A percentile compares a stretch with the other conserved stretches of the same genome.
These are phyloP conservation scores for Hozukius guyotensis DNA, from an alignment of 2,797 vertebrate species.

Conservation along the genomic window DNA sequence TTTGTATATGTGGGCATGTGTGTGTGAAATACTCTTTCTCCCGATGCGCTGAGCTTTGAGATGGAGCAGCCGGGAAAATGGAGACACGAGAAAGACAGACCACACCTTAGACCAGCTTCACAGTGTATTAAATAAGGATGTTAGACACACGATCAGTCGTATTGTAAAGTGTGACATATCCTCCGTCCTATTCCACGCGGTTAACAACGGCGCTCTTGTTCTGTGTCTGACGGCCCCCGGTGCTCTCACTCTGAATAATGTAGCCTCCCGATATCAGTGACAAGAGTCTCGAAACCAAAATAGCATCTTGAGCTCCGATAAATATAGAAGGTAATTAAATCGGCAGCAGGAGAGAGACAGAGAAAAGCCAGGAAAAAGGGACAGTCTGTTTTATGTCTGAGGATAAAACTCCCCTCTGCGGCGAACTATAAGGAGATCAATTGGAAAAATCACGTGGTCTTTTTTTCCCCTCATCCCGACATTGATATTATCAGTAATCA, in stretches of 20 bases:
- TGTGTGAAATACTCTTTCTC: conserved; percentile 11
- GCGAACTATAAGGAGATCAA: conserved; percentile 23
- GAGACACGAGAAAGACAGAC: conserved; percentile 43
- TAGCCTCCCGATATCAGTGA: conserved; percentile 80
- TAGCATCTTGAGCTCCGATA: conserved; percentile 82
- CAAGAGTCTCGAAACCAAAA: conserved; percentile 81
- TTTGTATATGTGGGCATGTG: conserved; percentile 13
- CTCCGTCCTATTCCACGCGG: conserved; percentile 45
- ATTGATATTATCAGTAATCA: not conserved
- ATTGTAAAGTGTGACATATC: conserved; percentile 17
- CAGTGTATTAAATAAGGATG: not conserved
- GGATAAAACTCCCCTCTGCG: conserved; percentile 51
- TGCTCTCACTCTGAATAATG: conserved; percentile 79
- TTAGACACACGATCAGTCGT: not conserved
- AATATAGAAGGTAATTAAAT: conserved; percentile 86
- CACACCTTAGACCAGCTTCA: conserved; percentile 45
- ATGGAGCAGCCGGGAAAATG: conserved; percentile 49
- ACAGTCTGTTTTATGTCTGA: conserved; percentile 63
- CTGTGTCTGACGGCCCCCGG: conserved; percentile 61
- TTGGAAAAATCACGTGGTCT: conserved; percentile 14
- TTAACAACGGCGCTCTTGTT: conserved; percentile 65
- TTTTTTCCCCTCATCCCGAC: not conserved
- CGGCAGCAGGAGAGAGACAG: conserved; percentile 70
- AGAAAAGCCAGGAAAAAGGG: conserved; percentile 63
- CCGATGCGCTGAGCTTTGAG: conserved; percentile 20